Evolutionary conservation across 1,140 invertebrate genomes (phyloP).

Genomic region (Aphaenogaster rudis): DNA sequence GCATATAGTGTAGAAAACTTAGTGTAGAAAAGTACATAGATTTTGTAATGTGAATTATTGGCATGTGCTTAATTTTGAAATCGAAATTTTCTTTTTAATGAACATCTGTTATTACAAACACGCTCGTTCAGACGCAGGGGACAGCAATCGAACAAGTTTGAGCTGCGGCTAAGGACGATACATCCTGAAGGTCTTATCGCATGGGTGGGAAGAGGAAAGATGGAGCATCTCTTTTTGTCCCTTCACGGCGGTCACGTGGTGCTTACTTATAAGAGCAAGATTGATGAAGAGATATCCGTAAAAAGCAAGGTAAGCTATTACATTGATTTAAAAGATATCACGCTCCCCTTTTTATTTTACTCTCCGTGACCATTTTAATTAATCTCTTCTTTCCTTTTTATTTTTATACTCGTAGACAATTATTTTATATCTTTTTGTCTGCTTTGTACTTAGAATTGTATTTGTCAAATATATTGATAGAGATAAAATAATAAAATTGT

Average conservation of each 20-base stretch:
- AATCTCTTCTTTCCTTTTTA: background rate
- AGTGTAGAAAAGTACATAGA: background rate
- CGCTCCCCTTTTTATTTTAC: background rate
- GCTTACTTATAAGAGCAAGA: conserved; percentile 86
- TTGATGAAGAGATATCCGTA: conserved; percentile 84
- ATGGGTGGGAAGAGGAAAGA: conserved; percentile 89
- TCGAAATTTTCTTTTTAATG: background rate
- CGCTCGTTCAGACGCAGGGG: conserved; percentile 85
- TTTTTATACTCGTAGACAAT: background rate
- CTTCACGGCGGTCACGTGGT: conserved; percentile 88
- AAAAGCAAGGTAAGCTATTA: conserved; percentile 86
- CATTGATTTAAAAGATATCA: background rate
- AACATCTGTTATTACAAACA: background rate
- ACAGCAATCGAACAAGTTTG: conserved; percentile 89
- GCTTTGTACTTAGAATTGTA: conserved; percentile 1
- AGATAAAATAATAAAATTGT: conserved; percentile 4
- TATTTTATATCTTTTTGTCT: background rate
- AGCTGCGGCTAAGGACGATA: conserved; percentile 89
- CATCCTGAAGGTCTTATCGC: conserved; percentile 89
- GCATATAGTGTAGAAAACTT: background rate
- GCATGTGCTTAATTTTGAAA: conserved; percentile 13
- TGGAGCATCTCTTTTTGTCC: conserved; percentile 83
- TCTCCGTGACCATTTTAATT: background rate
- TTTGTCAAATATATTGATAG: background rate
- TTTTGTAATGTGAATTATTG: conserved; percentile 37